These are phyloP conservation scores for Eira barbara DNA, from an alignment of 2,113 vertebrate species.

Conservation along the genomic window DNA sequence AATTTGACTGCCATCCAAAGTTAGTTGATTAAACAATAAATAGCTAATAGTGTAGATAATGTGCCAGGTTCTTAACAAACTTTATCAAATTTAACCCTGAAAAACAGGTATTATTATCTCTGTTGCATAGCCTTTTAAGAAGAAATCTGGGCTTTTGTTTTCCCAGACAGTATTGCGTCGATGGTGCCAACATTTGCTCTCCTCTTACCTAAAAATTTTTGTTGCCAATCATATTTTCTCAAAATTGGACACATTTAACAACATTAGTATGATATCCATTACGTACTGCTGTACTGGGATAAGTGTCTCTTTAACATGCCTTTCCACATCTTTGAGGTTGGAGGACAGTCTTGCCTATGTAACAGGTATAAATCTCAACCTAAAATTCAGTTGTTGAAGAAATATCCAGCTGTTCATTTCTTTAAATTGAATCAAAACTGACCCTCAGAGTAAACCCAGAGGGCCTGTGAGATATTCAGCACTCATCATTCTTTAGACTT, in stretches of 20 bases:
- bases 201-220: not conserved
- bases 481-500: not conserved
- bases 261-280: not conserved
- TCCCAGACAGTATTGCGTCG: not conserved
- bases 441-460: not conserved
- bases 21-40: conserved; percentile 40
- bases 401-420: not conserved
- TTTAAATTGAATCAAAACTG: conserved; percentile 39
- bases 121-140: not conserved
- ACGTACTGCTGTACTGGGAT: not conserved
- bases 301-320: not conserved
- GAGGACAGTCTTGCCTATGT: not conserved
- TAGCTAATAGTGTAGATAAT: not conserved
- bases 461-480: not conserved
- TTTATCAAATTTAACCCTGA: not conserved
- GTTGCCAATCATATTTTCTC: not conserved
- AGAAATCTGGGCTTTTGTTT: not conserved
- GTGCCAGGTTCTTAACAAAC: not conserved
- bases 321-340: conserved; percentile 27
- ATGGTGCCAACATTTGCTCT: not conserved
- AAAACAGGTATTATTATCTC: not conserved
- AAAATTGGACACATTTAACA: not conserved
- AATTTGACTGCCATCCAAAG: not conserved
- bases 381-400: conserved; percentile 11
- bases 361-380: not conserved